Conservation (phyloP, 2,888 invertebrate species). For the Dasypogon diadema region DNA sequence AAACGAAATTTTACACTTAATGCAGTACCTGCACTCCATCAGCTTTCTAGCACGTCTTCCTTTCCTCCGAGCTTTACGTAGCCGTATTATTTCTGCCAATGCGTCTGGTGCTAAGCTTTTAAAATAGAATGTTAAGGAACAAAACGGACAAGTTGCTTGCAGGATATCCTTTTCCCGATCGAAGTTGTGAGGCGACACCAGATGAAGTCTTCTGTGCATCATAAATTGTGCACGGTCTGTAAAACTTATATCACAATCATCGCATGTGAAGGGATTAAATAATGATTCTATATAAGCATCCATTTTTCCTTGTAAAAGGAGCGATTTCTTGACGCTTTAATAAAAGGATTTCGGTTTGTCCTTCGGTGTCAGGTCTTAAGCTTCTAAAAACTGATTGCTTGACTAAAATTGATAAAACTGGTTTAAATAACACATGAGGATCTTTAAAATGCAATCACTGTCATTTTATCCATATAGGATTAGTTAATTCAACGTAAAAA, state of each 20-base stretch:
- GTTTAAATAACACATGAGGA: too few species aligned
- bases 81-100: neutral
- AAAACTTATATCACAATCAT: neutral
- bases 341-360: too few species aligned
- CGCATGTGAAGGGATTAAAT: too few species aligned
- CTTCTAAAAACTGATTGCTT: too few species aligned
- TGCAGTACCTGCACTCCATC: conserved; percentile 16
- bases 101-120: neutral
- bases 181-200: neutral
- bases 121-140: conserved; percentile 11
- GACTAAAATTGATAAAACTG: too few species aligned
- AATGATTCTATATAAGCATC: too few species aligned
- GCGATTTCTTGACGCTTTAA: too few species aligned
- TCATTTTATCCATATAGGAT: too few species aligned
- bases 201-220: neutral
- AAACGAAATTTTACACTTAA: conserved; percentile 6
- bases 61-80: neutral
- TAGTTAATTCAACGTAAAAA: too few species aligned
- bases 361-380: too few species aligned
- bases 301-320: too few species aligned
- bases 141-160: conserved; percentile 13
- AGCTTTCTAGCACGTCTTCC: neutral
- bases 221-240: neutral
- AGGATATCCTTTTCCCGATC: neutral
- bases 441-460: too few species aligned